Conservation (phyloP, 1,140 invertebrate genomes). For the Hypothenemus hampei region DNA sequence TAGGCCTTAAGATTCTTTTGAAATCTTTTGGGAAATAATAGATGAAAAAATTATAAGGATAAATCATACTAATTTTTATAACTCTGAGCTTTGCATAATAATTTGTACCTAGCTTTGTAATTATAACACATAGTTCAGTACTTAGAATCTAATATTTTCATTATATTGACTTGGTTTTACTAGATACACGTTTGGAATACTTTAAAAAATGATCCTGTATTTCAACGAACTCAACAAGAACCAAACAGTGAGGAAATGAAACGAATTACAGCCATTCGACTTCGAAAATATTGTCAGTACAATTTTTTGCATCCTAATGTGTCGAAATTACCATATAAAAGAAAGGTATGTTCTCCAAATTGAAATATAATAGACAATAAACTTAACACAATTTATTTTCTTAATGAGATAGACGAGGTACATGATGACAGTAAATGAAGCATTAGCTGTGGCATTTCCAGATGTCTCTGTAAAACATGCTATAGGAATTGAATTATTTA, state of each 20-base stretch:
- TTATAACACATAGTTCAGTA: no score
- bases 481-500: constrained; percentile 63
- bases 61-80: no score
- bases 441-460: constrained; percentile 58
- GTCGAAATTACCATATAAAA: constrained; percentile 55
- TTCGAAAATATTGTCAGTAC: constrained; percentile 48
- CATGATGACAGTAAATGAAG: constrained; percentile 67
- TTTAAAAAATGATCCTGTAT: constrained; percentile 76
- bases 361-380: no score
- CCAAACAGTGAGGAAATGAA: constrained; percentile 69
- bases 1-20: no score
- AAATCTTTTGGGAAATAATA: no score
- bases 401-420: constrained; percentile 60
- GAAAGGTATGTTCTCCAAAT: constrained; percentile 54
- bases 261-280: constrained; percentile 56
- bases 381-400: constrained; percentile 2
- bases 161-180: no score
- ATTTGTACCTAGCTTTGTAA: no score
- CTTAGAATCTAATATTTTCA: no score
- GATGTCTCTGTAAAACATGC: constrained; percentile 67
- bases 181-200: constrained; percentile 78
- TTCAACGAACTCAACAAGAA: constrained; percentile 55
- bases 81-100: no score
- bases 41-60: no score
- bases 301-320: constrained; percentile 54